A percentile compares a stretch with the other conserved stretches of the same genome.
Evolutionary conservation across 2,113 vertebrate species (phyloP).

Genomic region (Pseudorasbora parva): DNA sequence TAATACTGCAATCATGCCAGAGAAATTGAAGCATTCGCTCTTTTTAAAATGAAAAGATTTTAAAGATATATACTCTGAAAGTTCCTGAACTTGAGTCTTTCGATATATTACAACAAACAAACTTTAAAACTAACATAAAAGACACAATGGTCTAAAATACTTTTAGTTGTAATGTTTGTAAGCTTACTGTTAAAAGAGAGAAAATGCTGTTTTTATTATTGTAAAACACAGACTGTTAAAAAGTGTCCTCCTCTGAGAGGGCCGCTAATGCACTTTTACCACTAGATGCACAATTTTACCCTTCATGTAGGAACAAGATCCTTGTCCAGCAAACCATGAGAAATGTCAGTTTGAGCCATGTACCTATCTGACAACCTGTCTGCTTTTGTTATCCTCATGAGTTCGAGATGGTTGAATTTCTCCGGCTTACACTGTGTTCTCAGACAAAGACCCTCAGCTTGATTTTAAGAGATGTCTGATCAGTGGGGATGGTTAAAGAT

Average conservation of each 20-base stretch:
- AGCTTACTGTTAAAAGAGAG: neutral
- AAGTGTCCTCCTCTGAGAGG: neutral
- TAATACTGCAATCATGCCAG: neutral
- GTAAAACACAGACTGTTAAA: neutral
- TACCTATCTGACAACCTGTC: slow-evolving; percentile 50
- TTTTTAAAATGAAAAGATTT: neutral
- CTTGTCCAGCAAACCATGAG: slow-evolving; percentile 23
- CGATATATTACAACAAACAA: neutral
- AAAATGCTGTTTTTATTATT: neutral
- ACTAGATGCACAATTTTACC: neutral
- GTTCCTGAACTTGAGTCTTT: neutral
- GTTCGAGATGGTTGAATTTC: slow-evolving; percentile 22
- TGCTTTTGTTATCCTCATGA: slow-evolving; percentile 37
- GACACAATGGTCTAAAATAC: no score
- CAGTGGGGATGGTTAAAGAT: neutral
- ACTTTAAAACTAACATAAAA: neutral
- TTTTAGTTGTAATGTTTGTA: neutral
- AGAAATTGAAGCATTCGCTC: neutral
- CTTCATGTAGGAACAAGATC: slow-evolving; percentile 25
- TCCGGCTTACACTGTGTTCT: slow-evolving; percentile 31
- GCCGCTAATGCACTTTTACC: neutral
- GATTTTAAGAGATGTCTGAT: slow-evolving; percentile 30
- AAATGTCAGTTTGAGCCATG: slow-evolving; percentile 37
- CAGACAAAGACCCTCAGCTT: slow-evolving; percentile 2
- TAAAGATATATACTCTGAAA: neutral